A percentile compares a stretch with the other conserved stretches of the same genome.
These are phyloP conservation scores for Oncorhynchus keta DNA, from an alignment of 2,113 vertebrate species.

Conservation along the genomic window DNA sequence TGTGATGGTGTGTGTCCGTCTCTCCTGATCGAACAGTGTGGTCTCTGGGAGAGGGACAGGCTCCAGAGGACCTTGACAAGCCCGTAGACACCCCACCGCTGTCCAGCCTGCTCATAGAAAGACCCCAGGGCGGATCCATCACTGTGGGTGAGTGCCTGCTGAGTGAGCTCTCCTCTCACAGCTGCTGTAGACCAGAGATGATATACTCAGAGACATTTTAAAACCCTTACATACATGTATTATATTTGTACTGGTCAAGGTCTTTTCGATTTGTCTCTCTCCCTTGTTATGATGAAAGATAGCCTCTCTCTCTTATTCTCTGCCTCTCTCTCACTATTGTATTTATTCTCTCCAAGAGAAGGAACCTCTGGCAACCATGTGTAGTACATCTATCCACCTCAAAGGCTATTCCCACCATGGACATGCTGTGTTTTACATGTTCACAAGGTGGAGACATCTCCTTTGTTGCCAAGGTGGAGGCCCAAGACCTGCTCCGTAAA, in stretches of 20 bases:
- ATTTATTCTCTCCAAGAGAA: background rate
- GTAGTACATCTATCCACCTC: background rate
- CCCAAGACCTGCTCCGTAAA: constrained; percentile 94
- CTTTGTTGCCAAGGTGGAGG: constrained; percentile 94
- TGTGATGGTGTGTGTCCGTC: constrained; percentile 35
- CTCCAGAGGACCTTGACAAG: constrained; percentile 85
- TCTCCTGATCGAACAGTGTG: constrained; percentile 77
- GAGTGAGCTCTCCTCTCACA: background rate
- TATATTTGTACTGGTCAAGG: background rate
- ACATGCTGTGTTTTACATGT: constrained; percentile 24
- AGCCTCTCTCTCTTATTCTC: too few species aligned
- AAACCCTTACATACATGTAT: background rate
- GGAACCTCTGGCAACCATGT: background rate
- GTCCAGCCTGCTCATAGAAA: constrained; percentile 87
- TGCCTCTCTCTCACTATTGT: too few species aligned
- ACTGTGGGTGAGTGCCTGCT: constrained; percentile 85
- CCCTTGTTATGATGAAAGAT: background rate
- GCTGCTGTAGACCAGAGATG: background rate
- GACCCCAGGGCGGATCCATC: constrained; percentile 82
- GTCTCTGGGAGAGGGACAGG: constrained; percentile 85
- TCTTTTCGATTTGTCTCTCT: background rate
- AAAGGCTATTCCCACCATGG: background rate
- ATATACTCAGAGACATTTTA: background rate
- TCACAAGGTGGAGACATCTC: constrained; percentile 86
- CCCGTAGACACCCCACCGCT: constrained; percentile 75